Percentiles rank a stretch among this genome's conserved stretches.
These are phyloP conservation scores for Tiliacea citrago DNA, from an alignment of 2,888 invertebrate genomes.

Conservation along the genomic window DNA sequence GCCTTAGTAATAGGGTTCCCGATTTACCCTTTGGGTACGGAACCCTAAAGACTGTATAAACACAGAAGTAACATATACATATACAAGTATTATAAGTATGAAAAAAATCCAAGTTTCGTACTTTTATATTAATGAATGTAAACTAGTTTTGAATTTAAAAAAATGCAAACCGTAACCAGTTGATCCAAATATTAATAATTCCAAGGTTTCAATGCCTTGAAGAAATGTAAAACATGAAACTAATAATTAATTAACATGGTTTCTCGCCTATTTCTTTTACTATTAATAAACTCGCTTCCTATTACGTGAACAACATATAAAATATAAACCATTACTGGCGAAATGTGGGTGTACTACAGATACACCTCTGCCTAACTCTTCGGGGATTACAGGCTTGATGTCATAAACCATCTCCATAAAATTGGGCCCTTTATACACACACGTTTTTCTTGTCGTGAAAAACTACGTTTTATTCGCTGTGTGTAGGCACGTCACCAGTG, in stretches of 20 bases:
- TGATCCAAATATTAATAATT: constrained; percentile 36
- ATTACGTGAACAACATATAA: too few species aligned
- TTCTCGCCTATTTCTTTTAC: constrained; percentile 6
- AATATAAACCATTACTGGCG: too few species aligned
- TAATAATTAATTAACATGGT: background rate
- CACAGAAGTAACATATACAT: background rate
- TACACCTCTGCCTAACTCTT: too few species aligned
- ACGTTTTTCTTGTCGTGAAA: too few species aligned
- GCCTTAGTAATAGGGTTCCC: too few species aligned
- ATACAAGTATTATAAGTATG: background rate
- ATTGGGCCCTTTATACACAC: background rate
- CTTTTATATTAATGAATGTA: constrained; percentile 16
- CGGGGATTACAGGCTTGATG: too few species aligned
- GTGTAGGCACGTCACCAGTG: too few species aligned
- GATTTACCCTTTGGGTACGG: too few species aligned
- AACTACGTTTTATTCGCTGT: too few species aligned
- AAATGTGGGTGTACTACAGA: too few species aligned
- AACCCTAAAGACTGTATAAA: too few species aligned
- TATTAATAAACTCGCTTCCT: background rate
- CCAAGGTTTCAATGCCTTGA: constrained; percentile 43
- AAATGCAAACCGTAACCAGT: constrained; percentile 20
- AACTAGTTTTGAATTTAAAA: constrained; percentile 35
- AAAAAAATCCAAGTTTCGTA: constrained; percentile 6
- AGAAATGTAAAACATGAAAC: constrained; percentile 21
- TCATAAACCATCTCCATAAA: background rate